phyloP scores from a whole-genome alignment of 2,797 vertebrate species.

The Chlorospingus flavigularis region DNA sequence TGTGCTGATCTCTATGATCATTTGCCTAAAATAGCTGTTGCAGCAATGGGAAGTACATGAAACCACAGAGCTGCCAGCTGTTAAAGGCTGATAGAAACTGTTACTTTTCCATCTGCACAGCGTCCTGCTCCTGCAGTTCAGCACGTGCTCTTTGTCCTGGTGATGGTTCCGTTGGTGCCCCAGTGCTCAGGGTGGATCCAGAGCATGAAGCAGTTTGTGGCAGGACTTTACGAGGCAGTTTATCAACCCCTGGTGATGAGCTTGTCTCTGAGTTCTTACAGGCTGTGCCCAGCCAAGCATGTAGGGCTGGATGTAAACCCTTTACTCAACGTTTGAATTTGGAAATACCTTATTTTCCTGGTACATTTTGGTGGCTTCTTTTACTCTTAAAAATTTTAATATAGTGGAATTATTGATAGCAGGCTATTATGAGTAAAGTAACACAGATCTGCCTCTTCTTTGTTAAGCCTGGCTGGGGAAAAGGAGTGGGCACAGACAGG shows the following conservation, averaged over 20 bases:
- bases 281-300: background rate
- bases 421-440: background rate
- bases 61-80: background rate
- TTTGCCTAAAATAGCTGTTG: background rate
- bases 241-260: background rate
- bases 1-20: background rate
- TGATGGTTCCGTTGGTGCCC: background rate
- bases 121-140: background rate
- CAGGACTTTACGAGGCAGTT: background rate
- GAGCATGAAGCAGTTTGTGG: background rate
- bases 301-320: background rate
- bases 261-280: background rate
- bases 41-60: background rate
- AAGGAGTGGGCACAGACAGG: accelerated
- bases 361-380: background rate
- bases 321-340: background rate
- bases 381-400: background rate
- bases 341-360: background rate
- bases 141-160: background rate
- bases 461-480: background rate
- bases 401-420: background rate
- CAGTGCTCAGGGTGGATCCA: background rate
- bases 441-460: background rate
- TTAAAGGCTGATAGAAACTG: background rate
- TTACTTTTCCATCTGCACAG: background rate